phyloP scores from a whole-genome alignment of 2,113 vertebrate species.

The Chroicocephalus ridibundus region DNA sequence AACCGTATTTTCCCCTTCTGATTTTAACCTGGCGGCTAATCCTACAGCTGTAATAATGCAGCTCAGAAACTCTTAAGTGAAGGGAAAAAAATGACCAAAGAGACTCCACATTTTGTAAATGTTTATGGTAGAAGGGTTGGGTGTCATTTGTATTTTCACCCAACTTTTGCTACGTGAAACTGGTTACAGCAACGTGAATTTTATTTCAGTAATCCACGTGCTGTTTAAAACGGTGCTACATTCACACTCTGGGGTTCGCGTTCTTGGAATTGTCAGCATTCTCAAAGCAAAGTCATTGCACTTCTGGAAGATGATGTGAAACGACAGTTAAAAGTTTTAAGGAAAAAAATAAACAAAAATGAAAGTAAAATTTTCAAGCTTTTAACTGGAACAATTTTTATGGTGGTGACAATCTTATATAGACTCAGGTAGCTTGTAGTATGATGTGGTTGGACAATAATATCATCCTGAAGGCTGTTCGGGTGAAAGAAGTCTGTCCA shows the following conservation, averaged over 20 bases:
- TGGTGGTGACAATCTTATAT: background rate
- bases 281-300: constrained; percentile 48
- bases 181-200: background rate
- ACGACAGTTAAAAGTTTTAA: constrained; percentile 47
- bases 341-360: background rate
- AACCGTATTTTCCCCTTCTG: background rate
- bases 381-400: constrained; percentile 11
- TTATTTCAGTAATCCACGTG: constrained; percentile 22
- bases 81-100: background rate
- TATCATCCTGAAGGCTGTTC: background rate
- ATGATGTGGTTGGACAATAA: background rate
- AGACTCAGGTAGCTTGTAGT: background rate
- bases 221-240: background rate
- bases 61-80: background rate
- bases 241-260: constrained; percentile 7
- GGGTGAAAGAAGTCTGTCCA: background rate
- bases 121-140: background rate
- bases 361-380: background rate
- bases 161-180: background rate
- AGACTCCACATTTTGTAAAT: background rate
- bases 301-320: constrained; percentile 49
- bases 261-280: constrained; percentile 51
- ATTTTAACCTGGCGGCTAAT: background rate
- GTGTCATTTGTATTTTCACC: background rate
- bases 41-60: background rate